Evolutionary conservation across 2,797 vertebrate species (phyloP), one percentile per base, ranked within the genome.

Genomic region (Melanotaenia pygmaea): DNA sequence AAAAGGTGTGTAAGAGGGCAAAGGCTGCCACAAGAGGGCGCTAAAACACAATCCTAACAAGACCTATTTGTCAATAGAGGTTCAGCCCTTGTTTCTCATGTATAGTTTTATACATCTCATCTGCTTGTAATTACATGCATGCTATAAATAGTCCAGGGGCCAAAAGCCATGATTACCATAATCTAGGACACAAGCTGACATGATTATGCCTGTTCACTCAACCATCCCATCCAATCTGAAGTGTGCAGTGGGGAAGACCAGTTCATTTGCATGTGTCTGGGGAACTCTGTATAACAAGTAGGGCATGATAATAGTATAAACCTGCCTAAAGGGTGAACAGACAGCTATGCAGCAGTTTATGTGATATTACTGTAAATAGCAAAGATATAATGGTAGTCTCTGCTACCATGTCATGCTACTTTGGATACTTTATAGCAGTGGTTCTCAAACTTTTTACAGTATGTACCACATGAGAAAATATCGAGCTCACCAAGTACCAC

Each of bases 21-120:
- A 24, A 64, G 37, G 4, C 50, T 5, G 61, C 72, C 92, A 94
- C 89, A 82, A 6, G 93, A 59, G 89, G 93, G 91, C 64, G 64
- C 83, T 80, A 54, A 37, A 64, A 72, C 45, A 79, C 77, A 71
- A 77, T 57, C 10, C 50, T 60, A 35, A 67, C 13, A 59, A 62
- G 67, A 59, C 51, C 57, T 9, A 34, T 26, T 24, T 70, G 3
- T 40, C 3, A 22, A 22, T 9, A 4, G 57, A 50, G 34, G 2
- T 3, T 20, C n/a, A 26, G 51, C 24, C 22, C 51, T 28, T 56
- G 34, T 71, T 77, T 74, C 53, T 71, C 14, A 45, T 8, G 30
- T 58, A 37, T 43, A 74, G 61, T 51, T 74, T 67, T 63, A 35
- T 16, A 70, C 35, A 45, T 12, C 35, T 82, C 75, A 81, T 86